A percentile compares a stretch with the other conserved stretches of the same genome.
phyloP scores from a whole-genome alignment of 1,140 invertebrate species.

The Macrostomum lignano region DNA sequence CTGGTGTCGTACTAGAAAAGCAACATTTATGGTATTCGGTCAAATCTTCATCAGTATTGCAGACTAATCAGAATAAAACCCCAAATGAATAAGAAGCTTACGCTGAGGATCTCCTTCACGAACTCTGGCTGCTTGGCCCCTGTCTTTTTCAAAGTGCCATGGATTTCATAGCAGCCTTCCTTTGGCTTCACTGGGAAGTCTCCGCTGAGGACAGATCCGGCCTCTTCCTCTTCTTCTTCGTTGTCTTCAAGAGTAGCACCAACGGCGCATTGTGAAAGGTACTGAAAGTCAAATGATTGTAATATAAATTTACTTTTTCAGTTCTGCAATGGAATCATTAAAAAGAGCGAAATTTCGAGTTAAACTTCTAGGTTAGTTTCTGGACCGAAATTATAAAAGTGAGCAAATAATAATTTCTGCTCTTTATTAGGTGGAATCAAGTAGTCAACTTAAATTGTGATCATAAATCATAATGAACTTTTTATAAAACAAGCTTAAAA shows the following conservation, averaged over 20 bases:
- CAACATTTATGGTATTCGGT: not conserved
- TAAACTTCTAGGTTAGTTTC: too few relatives aligned
- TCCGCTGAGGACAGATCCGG: conserved; percentile 30
- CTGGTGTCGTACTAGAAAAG: conserved; percentile 17
- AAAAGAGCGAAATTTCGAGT: too few relatives aligned
- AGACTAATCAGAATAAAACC: not conserved
- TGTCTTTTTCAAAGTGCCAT: conserved; percentile 16
- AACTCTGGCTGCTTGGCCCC: conserved; percentile 12
- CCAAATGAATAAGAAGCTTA: conserved; percentile 11
- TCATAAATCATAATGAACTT: too few relatives aligned
- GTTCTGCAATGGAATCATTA: too few relatives aligned
- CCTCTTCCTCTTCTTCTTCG: conserved; percentile 17
- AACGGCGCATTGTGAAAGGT: conserved; percentile 21
- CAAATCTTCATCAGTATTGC: conserved; percentile 6
- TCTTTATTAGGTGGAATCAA: too few relatives aligned
- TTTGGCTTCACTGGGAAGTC: conserved; percentile 25
- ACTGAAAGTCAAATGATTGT: conserved; percentile 10
- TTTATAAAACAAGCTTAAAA: too few relatives aligned
- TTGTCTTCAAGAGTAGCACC: conserved; percentile 14
- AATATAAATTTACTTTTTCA: not conserved
- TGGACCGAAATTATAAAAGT: too few relatives aligned
- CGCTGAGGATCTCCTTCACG: not conserved
- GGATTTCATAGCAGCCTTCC: conserved; percentile 22
- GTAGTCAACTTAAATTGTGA: too few relatives aligned
- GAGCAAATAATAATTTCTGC: too few relatives aligned